Percentiles rank a stretch among this genome's conserved stretches.
Conservation (phyloP, 2,797 vertebrate genomes). For the Neopelma chrysocephalum region DNA sequence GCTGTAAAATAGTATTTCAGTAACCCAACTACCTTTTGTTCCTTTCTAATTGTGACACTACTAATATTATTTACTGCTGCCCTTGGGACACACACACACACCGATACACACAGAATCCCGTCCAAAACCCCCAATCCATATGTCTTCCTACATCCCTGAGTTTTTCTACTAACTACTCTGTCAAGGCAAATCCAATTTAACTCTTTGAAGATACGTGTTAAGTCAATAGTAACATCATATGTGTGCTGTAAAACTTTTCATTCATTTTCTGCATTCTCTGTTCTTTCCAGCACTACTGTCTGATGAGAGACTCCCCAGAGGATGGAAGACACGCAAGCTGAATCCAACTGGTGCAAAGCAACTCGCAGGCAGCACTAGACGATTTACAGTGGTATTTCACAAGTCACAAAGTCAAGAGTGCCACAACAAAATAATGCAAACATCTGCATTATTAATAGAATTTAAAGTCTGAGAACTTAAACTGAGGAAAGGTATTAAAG, state of each 20-base stretch:
- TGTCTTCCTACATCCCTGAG: neutral
- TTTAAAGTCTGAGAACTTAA: neutral
- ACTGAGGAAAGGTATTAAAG: neutral
- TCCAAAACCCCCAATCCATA: neutral
- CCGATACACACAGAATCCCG: rapidly evolving
- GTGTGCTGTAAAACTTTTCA: neutral
- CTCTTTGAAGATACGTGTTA: neutral
- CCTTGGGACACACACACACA: neutral
- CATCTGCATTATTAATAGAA: neutral
- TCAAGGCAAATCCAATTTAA: neutral
- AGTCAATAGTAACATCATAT: neutral
- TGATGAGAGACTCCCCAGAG: neutral
- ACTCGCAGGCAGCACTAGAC: neutral
- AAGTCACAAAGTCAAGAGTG: neutral
- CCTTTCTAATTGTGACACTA: neutral
- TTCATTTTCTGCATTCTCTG: neutral
- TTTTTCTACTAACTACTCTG: neutral
- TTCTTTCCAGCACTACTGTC: neutral
- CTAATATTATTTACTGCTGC: neutral
- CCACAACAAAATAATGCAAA: neutral
- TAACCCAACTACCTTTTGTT: neutral
- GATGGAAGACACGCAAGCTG: neutral
- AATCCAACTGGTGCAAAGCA: neutral
- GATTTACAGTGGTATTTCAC: neutral
- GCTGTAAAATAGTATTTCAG: neutral